These are phyloP conservation scores for Telmatochromis sp. DNA, from an alignment of 2,113 vertebrate genomes.

Conservation along the genomic window DNA sequence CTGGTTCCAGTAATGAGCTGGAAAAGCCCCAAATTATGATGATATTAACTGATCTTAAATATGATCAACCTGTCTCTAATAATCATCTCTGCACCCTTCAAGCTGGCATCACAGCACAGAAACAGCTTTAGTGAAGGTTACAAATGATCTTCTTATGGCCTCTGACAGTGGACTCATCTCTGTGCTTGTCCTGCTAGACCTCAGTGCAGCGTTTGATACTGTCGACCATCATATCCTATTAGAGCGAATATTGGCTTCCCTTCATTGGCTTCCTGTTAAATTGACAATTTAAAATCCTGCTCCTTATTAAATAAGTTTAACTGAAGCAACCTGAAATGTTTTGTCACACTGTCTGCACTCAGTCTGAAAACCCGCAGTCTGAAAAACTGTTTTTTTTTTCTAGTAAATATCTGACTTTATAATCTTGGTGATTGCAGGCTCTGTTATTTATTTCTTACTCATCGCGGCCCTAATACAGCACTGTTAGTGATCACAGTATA, in stretches of 20 bases:
- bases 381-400: neutral
- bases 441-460: neutral
- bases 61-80: neutral
- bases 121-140: neutral
- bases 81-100: neutral
- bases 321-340: neutral
- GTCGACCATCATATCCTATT: neutral
- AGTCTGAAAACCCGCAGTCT: neutral
- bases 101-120: neutral
- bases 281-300: neutral
- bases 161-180: neutral
- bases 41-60: neutral
- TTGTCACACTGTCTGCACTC: neutral
- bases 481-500: neutral
- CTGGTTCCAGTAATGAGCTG: neutral
- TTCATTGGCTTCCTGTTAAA: neutral
- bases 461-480: neutral
- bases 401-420: neutral
- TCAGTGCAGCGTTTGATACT: fast-evolving
- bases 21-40: neutral
- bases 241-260: neutral
- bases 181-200: neutral
- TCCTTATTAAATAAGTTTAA: neutral
- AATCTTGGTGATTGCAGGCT: neutral
- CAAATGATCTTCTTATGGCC: neutral